Evolutionary conservation across 2,113 vertebrate species (phyloP), one percentile per base, ranked within the genome.

Genomic region (Clupea harengus): DNA sequence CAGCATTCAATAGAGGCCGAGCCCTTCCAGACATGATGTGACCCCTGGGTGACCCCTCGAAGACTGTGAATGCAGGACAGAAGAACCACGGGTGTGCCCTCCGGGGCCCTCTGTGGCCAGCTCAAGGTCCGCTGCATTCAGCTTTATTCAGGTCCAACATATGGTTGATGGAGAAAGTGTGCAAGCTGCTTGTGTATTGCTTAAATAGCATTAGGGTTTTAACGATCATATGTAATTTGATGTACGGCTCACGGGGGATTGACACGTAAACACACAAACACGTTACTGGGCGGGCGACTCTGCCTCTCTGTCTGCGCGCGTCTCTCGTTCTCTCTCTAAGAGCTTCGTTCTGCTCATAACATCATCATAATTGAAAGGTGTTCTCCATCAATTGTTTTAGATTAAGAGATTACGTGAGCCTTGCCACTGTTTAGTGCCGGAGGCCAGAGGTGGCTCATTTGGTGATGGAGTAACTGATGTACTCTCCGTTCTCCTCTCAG

Each of bases 311-410:
- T 39, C 45, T 13, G n/a, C 4, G 52, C 64, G 39, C 28, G 85
- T 92, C 91, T 89, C 91, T 92, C 91, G 90, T 88, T 89, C 91
- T 92, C 90, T 92, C 88, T 91, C 80, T 85, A 86, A 89, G 90
- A 91, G 93, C 93, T 93, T 93, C 91, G 90, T 90, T 92, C 94
- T 90, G 86, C 90, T 94, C 89, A 92, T 91, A 93, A 93, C 94
- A 89, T 92, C 90, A 89, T 93, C 82, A 92, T 91, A 92, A 95
- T 90, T 95, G 93, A 93, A 95, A 95, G 93, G 94, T 96, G 93
- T 95, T 95, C 93, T 93, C 92, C 95, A 95, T 95, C 94, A 94
- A 92, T 88, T 89, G 88, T 83, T 89, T 78, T 92, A 39, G 94
- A 96, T 96, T 95, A 95, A 91, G 88, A 89, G 92, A 94, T 94